A percentile compares a stretch with the other conserved stretches of the same genome.
phyloP scores from a whole-genome alignment of 1,140 invertebrate genomes.

The Drosophila sp. region DNA sequence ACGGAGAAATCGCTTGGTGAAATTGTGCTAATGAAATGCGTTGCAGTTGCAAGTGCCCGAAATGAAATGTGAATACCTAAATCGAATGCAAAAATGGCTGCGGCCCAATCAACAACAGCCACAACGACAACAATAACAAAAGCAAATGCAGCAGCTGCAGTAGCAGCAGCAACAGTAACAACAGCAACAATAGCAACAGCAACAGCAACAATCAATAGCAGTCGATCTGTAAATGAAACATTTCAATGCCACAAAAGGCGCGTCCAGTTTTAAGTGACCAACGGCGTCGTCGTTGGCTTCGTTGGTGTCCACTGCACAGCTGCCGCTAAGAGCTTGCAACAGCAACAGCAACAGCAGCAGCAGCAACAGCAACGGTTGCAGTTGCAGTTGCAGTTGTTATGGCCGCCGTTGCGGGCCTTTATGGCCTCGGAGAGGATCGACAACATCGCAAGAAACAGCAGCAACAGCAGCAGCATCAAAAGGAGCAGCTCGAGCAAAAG shows the following conservation, averaged over 20 bases:
- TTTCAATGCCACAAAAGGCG: conserved; percentile 41
- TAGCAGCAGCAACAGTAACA: conserved; percentile 23
- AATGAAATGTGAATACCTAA: conserved; percentile 30
- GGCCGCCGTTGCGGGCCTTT: conserved; percentile 84
- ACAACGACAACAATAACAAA: conserved; percentile 14
- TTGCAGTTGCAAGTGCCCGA: conserved; percentile 27
- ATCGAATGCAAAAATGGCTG: conserved; percentile 39
- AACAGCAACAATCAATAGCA: conserved; percentile 1
- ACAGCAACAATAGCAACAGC: conserved; percentile 1
- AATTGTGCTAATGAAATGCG: conserved; percentile 24
- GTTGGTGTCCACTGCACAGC: not conserved
- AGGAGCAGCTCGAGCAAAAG: conserved; percentile 82
- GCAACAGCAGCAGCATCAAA: conserved; percentile 81
- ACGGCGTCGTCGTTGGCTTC: conserved; percentile 6
- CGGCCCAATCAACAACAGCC: conserved; percentile 17
- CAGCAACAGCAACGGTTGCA: too few species aligned
- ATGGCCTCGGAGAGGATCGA: conserved; percentile 83
- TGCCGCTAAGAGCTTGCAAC: conserved; percentile 15
- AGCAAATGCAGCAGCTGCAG: conserved; percentile 2
- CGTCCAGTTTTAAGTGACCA: conserved; percentile 31
- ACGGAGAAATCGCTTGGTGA: not conserved
- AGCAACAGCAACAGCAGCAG: conserved; percentile 19
- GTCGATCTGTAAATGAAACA: conserved; percentile 27
- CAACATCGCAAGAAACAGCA: conserved; percentile 84
- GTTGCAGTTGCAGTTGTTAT: conserved; percentile 52